Conservation (phyloP, 2,113 vertebrate species). For the Corythornis vintsioides region DNA sequence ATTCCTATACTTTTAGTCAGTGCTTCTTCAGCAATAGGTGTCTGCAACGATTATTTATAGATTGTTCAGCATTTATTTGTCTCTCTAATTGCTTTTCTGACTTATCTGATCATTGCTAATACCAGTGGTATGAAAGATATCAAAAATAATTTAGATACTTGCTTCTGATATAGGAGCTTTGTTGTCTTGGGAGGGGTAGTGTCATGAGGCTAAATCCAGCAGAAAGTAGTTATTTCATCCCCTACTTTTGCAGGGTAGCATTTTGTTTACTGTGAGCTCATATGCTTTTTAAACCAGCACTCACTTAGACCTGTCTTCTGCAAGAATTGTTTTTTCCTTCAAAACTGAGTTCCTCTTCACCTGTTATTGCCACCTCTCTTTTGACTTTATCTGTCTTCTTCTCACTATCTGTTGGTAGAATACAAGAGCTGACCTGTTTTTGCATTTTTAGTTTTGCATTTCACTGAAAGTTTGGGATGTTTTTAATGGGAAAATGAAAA, state of each 20-base stretch:
- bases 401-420: neutral
- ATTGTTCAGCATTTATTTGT: neutral
- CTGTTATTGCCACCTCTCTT: neutral
- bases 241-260: neutral
- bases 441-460: neutral
- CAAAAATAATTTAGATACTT: neutral
- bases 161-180: neutral
- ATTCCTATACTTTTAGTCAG: neutral
- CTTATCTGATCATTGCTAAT: neutral
- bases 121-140: neutral
- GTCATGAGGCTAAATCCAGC: neutral
- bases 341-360: neutral
- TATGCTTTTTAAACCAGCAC: neutral
- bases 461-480: neutral
- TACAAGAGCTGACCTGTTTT: neutral
- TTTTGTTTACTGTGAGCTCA: neutral
- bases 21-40: neutral
- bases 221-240: neutral
- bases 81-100: neutral
- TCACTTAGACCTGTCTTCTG: neutral
- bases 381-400: neutral
- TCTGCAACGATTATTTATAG: neutral
- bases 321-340: neutral
- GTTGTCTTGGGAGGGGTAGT: neutral
- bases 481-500: slow-evolving; percentile 1